Evolutionary conservation across 23 tunicate species (phyloP), one percentile per base, ranked within the genome.

Genomic region (Phallusia fumigata): DNA sequence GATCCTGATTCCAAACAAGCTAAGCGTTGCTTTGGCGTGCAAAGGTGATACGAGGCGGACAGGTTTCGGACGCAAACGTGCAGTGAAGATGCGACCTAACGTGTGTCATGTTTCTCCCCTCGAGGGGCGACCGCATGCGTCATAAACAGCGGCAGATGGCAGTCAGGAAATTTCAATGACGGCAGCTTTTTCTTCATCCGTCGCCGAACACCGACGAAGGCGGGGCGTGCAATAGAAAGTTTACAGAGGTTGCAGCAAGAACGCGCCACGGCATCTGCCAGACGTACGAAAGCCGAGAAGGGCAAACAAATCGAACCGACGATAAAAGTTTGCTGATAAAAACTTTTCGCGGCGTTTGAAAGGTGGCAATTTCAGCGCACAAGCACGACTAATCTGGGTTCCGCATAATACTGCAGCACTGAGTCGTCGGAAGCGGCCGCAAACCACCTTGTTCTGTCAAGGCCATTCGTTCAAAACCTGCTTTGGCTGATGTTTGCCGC

Each of bases 101-200:
- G 26, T 58, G 69, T 58, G 69, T 58, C 69, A 58, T 3, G 16
- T 58, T 58, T 58, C 69, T 58, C 28, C 69, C 69, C 69, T 58
- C 28, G 69, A 58, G 69, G 69, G 47, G 47, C 47, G 47, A 40
- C 69, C 69, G 16, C 26, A 24, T 58, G 69, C 69, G 69, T 58
- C 69, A 58, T 24, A 58, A 58, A 58, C 69, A 21, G 69, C 28
- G 69, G 69, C 69, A 58, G 69, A 58, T 58, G 69, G 69, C 69
- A 58, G 69, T 21, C 69, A 58, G 69, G 69, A 58, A 21, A 58
- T 58, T 58, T 58, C 28, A 58, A 58, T 58, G 69, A 58, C 69
- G 69, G 69, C 28, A 13, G 69, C 28, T 58, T 58, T 22, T 58
- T n/a, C n/a, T 58, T 24, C 28, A 22, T 16, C 13, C 16, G 69